Evolutionary conservation across 2,797 vertebrate species (phyloP).

Genomic region (Cossypha caffra): DNA sequence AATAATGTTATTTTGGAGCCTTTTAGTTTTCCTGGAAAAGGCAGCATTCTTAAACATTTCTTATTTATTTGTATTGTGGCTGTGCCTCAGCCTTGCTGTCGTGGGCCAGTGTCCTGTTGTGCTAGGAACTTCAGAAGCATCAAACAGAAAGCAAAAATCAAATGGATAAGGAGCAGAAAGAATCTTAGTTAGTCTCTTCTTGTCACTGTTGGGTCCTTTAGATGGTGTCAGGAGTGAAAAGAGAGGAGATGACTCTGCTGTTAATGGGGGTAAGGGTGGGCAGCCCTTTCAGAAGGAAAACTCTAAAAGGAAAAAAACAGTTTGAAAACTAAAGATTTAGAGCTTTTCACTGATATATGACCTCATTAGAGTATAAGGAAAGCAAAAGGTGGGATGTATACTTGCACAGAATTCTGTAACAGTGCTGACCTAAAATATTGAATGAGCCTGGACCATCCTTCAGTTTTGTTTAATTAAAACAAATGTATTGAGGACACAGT

Average conservation of each 20-base stretch:
- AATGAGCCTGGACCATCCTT: not conserved
- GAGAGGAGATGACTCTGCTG: not conserved
- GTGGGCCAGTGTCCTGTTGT: not conserved
- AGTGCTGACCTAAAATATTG: not conserved
- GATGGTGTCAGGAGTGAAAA: not conserved
- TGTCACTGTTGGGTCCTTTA: not conserved
- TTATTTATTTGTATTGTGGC: not conserved
- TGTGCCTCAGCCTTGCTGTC: not conserved
- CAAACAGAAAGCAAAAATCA: not conserved
- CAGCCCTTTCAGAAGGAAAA: not conserved
- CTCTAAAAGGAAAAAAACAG: not conserved
- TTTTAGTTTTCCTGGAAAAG: not conserved
- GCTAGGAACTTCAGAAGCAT: not conserved
- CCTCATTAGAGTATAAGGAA: not conserved
- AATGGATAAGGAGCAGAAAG: not conserved
- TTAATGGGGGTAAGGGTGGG: not conserved
- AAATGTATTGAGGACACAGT: not conserved
- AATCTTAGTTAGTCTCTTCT: not conserved
- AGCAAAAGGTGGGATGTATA: not conserved
- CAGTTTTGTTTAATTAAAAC: constrained; percentile 44
- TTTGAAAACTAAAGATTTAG: not conserved
- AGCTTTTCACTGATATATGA: not conserved
- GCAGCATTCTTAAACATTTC: not conserved
- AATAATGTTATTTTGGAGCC: not conserved
- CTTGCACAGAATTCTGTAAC: not conserved